Percentiles rank a stretch among this genome's conserved stretches.
Conservation (phyloP, 2,888 invertebrate species). For the Bhutanitis thaidina region DNA sequence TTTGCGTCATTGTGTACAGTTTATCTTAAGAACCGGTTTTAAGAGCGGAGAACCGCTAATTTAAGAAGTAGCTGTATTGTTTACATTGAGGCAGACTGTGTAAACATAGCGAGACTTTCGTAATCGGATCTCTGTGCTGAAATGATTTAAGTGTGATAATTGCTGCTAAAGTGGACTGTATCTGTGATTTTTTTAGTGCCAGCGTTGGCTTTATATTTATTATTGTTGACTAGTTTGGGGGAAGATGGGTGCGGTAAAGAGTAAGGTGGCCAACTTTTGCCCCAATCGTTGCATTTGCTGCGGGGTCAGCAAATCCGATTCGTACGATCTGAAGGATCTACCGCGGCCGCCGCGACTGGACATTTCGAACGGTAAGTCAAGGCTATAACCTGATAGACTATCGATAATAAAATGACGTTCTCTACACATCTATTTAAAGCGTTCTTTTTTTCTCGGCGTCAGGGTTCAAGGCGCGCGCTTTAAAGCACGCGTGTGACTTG, state of each 20-base stretch:
- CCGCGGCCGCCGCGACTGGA: constrained; percentile 59
- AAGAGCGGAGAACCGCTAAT: constrained; percentile 33
- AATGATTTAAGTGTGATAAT: constrained; percentile 39
- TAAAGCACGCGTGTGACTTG: too few relatives aligned
- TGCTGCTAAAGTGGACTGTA: constrained; percentile 36
- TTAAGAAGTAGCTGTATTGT: constrained; percentile 46
- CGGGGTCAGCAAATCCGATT: constrained; percentile 39
- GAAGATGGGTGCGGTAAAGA: constrained; percentile 60
- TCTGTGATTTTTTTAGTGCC: constrained; percentile 25
- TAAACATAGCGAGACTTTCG: constrained; percentile 34
- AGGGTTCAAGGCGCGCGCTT: too few relatives aligned
- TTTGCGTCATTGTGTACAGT: constrained; percentile 25
- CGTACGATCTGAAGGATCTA: constrained; percentile 60
- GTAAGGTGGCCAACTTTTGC: constrained; percentile 48
- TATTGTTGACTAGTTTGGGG: constrained; percentile 2
- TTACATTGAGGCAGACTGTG: constrained; percentile 50
- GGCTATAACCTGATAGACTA: background rate
- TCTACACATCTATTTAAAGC: background rate
- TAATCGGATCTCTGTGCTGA: constrained; percentile 44
- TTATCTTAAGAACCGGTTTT: constrained; percentile 28
- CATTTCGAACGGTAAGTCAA: constrained; percentile 51
- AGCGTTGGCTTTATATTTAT: constrained; percentile 25
- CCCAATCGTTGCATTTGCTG: constrained; percentile 47
- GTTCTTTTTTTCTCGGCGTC: too few relatives aligned
- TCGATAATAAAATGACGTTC: background rate